Base-by-base conservation (phyloP, 2,888 invertebrate genomes). In the Trimorus sp. region DNA sequence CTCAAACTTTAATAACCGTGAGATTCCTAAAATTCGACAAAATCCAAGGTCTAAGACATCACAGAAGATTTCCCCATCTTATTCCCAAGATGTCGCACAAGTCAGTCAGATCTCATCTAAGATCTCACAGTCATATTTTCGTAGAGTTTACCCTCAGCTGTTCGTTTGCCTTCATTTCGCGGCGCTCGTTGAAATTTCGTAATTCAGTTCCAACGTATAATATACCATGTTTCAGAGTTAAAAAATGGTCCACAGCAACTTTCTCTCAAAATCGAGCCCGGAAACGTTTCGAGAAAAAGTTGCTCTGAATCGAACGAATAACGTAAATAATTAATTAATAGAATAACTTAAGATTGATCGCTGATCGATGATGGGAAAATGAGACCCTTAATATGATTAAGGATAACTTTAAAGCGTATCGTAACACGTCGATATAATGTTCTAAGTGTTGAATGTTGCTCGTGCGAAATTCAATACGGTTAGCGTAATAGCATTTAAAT, bases 371-470 rank as follows among this genome's bases (percentile, higher is more conserved):
- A 54, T 75, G 79, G 75, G 79, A 79, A 79, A 79, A 69, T 68
- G 60, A 74, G 12, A 60, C 74, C 79, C 79, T 79, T 79, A 79
- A 79, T 79, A 79, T 58, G 65, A 75, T 79, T 79, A 75, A 79
- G 75, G 65, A 74, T 75, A 70, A 66, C 37, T 63, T 74, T 76
- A 69, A 76, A 48, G 40, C 53, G 53, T 75, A 69, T 11, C 74
- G 11, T 26, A 62, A 69, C 54, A 63, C 15, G 8, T 75, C 49
- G 68, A 71, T 76, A 80, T 76, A 80, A 79, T 79, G 74, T 79
- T 79, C 79, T 80, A 65, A 80, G 40, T 76, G 80, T 80, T 80
- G 70, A 80, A 71, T 80, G 80, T 80, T 80, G 79, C 79, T 75
- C 65, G 65, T 75, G 75, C 75, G 79, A 65, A 75, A 75, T 70